Percentiles rank a stretch among this genome's conserved stretches.
Conservation (phyloP, 1,140 invertebrate species). For the Drosophila nasuta region DNA sequence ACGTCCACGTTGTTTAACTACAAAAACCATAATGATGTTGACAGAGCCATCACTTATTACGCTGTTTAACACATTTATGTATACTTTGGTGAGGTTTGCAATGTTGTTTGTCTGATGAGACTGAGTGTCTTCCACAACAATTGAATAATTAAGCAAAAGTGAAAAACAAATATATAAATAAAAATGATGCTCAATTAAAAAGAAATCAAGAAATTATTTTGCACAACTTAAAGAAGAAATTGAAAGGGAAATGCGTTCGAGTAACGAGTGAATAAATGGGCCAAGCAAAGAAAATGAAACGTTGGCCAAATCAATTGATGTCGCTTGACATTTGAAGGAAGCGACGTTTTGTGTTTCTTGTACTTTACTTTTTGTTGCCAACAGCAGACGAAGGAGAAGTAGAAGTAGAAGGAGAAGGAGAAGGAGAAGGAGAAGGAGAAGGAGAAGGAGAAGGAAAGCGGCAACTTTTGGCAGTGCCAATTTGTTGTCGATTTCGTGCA, state of each 20-base stretch:
- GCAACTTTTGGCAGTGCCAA: slow-evolving; percentile 18
- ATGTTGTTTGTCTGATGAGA: no score
- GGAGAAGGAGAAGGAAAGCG: background rate
- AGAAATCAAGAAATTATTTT: background rate
- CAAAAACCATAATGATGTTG: no score
- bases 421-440: background rate
- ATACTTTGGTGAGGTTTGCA: no score
- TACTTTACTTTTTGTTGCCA: background rate
- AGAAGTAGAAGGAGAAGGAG: background rate
- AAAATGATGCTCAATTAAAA: slow-evolving; percentile 1
- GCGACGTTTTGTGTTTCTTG: background rate
- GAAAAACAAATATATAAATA: background rate
- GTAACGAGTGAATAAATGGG: slow-evolving; percentile 8
- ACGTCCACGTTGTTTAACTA: no score
- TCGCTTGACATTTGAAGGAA: slow-evolving; percentile 11
- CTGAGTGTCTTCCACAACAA: background rate
- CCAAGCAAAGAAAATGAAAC: background rate
- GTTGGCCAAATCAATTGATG: slow-evolving; percentile 12
- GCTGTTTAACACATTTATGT: no score
- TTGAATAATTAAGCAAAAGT: background rate
- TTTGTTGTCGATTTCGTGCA: slow-evolving; percentile 31
- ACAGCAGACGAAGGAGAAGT: background rate
- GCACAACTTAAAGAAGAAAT: background rate
- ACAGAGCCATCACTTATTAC: no score
- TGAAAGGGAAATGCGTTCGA: slow-evolving; percentile 3